Evolutionary conservation across 2,888 invertebrate species (phyloP).

Genomic region (Acleris holmiana): DNA sequence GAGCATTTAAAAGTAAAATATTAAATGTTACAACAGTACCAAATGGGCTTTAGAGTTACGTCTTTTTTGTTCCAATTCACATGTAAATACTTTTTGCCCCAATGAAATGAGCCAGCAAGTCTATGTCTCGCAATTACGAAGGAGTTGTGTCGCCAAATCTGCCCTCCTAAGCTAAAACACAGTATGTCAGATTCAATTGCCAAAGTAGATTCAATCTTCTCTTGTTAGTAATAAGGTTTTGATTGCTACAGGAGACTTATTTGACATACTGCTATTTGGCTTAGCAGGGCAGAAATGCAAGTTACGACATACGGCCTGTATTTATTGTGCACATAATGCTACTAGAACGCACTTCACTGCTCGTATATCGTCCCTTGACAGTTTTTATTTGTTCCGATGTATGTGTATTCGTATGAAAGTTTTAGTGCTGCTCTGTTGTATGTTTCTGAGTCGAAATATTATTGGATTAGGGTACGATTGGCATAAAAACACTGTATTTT

Average conservation of each 20-base stretch:
- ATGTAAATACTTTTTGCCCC: constrained; percentile 39
- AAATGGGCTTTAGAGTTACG: too few species aligned
- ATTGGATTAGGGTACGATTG: too few species aligned
- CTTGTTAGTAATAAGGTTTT: too few species aligned
- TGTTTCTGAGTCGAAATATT: too few species aligned
- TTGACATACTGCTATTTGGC: too few species aligned
- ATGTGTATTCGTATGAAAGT: constrained; percentile 4
- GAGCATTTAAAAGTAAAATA: neutral
- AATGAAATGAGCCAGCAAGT: constrained; percentile 31
- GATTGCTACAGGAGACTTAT: too few species aligned
- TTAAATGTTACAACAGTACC: too few species aligned
- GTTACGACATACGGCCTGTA: constrained; percentile 11
- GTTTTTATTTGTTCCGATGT: constrained; percentile 29
- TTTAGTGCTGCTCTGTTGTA: constrained; percentile 5
- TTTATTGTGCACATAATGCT: constrained; percentile 36
- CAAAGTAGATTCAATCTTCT: too few species aligned
- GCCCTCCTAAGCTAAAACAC: too few species aligned
- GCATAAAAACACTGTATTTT: too few species aligned
- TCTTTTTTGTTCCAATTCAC: constrained; percentile 17
- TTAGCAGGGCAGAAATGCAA: too few species aligned
- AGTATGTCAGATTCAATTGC: too few species aligned
- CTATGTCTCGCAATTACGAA: constrained; percentile 35
- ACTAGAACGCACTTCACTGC: constrained; percentile 24
- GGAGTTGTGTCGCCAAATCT: constrained; percentile 32
- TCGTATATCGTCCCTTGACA: constrained; percentile 32